Conservation (phyloP, 2,888 invertebrate genomes). For the Halictus quadricinctus region DNA sequence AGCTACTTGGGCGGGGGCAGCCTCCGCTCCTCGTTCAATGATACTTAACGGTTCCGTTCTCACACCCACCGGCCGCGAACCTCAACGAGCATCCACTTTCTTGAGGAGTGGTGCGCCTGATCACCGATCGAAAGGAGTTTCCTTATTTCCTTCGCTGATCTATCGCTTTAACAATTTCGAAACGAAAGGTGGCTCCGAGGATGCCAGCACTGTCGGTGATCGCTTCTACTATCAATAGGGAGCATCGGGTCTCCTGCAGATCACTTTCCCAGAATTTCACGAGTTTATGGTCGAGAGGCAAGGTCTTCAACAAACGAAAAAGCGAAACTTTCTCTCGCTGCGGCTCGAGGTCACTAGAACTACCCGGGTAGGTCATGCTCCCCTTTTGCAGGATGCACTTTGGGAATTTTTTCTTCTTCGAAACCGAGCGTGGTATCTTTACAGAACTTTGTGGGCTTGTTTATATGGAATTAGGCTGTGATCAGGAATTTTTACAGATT, state of each 20-base stretch:
- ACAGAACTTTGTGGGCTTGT: background rate
- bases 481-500: no score
- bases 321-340: background rate
- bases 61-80: constrained; percentile 64
- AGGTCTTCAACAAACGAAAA: background rate
- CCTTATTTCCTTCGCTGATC: constrained; percentile 47
- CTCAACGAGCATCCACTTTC: constrained; percentile 42
- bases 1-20: constrained; percentile 28
- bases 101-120: constrained; percentile 51
- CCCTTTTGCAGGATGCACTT: background rate
- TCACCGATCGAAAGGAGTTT: constrained; percentile 58
- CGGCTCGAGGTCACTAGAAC: background rate
- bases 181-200: background rate
- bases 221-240: background rate
- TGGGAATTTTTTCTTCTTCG: background rate
- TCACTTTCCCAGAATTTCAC: constrained; percentile 18
- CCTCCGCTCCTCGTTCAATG: constrained; percentile 56
- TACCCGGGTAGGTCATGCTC: background rate
- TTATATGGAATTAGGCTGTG: no score
- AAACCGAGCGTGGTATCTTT: background rate
- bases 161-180: constrained; percentile 3
- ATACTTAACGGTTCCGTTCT: constrained; percentile 66
- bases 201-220: background rate
- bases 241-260: background rate
- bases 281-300: background rate